Base-by-base conservation (phyloP, 1,140 invertebrate genomes). In the Yoshiicerus persimilis region DNA sequence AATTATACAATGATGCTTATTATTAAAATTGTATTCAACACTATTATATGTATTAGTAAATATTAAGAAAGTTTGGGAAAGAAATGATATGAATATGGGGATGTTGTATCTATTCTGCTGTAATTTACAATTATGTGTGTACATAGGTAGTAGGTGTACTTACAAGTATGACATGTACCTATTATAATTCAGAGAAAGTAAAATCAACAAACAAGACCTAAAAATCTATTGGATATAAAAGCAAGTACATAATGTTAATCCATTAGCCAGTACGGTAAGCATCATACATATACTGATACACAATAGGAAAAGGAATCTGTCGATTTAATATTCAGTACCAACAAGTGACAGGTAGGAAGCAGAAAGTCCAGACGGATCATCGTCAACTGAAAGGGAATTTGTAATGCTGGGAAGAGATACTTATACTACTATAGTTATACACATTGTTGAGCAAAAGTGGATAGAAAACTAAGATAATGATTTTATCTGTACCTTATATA, bases 401-500 rank as follows among this genome's bases (percentile, higher is more conserved):
- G n/a, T n/a, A n/a, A n/a, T n/a, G n/a, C n/a, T n/a, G n/a, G n/a
- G n/a, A n/a, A n/a, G n/a, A n/a, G n/a, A n/a, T n/a, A n/a, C n/a
- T n/a, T n/a, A n/a, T n/a, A n/a, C n/a, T n/a, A n/a, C n/a, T 0
- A 56, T 56, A n/a, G 13, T 2, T 36, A 83, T 23, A 83, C 38
- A 36, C 25, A 85, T 62, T 56, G 47, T 34, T 85, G 39, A 80
- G 30, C 34, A 80, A 66, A 66, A 80, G 34, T 85, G 23, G 39
- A 27, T 23, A n/a, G 47, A 56, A n/a, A 56, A n/a, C n/a, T 56
- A 56, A 56, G 39, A 56, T 34, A 16, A 85, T 85, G 47, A 85
- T 85, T 85, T 85, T 38, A 41, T 85, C 83, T 10, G 83, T 85
- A 85, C 83, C 83, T 85, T 85, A 85, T n/a, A n/a, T 56, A 85